Conservation (phyloP, 2,797 vertebrate genomes). For the Poecile montanus region DNA sequence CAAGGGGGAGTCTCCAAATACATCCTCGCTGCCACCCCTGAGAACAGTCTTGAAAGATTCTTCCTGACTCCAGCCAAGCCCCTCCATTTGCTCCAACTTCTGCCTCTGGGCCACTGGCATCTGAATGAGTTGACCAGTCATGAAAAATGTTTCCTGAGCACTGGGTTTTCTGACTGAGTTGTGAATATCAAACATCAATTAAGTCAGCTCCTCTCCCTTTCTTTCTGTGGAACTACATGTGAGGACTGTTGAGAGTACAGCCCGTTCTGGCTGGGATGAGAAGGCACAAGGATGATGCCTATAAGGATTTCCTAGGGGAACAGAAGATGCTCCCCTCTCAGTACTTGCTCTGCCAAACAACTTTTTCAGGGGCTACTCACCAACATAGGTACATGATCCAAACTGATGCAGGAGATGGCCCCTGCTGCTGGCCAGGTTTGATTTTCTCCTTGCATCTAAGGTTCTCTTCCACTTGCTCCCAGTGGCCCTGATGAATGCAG, state of each 20-base stretch:
- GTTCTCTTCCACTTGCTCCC: not conserved
- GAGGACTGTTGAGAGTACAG: not conserved
- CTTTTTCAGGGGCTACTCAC: not conserved
- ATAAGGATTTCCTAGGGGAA: not conserved
- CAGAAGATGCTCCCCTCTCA: not conserved
- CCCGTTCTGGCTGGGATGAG: not conserved
- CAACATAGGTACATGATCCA: not conserved
- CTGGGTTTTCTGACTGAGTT: not conserved
- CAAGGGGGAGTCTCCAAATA: not conserved
- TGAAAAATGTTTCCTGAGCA: not conserved
- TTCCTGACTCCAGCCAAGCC: not conserved
- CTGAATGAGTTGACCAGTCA: not conserved
- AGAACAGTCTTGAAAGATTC: not conserved
- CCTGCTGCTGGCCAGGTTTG: not conserved
- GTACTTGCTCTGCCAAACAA: not conserved
- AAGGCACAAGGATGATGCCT: not conserved
- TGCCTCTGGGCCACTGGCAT: not conserved
- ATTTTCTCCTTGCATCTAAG: not conserved
- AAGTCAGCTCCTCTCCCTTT: not conserved
- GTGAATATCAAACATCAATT: not conserved
- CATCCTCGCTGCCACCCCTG: not conserved
- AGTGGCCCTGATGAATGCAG: not conserved
- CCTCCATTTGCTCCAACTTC: not conserved
- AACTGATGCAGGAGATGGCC: not conserved
- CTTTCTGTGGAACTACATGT: not conserved